A percentile compares a stretch with the other conserved stretches of the same genome.
Evolutionary conservation across 2,113 vertebrate species (phyloP).

Genomic region (Heterotis niloticus): DNA sequence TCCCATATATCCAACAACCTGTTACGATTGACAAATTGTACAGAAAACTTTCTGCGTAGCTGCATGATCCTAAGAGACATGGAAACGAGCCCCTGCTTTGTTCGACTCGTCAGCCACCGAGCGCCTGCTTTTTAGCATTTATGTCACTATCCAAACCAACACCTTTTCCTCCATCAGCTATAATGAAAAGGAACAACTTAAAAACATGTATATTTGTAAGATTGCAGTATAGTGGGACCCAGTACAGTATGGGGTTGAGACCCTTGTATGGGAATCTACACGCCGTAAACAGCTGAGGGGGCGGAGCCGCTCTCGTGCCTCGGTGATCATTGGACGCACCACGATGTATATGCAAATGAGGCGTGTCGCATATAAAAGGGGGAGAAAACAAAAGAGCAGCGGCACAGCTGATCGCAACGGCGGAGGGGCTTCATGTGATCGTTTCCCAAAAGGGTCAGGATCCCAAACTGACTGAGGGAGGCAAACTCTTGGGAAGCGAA

Average conservation of each 20-base stretch:
- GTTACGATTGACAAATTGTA: no score
- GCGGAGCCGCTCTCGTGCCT: not conserved
- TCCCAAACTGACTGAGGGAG: constrained; percentile 78
- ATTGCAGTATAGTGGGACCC: not conserved
- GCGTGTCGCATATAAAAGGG: constrained; percentile 29
- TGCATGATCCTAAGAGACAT: no score
- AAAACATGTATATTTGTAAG: not conserved
- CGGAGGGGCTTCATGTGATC: constrained; percentile 50
- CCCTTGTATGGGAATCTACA: no score
- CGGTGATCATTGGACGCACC: constrained; percentile 38
- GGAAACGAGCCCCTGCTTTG: no score
- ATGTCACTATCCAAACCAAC: no score
- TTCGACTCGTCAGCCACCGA: no score
- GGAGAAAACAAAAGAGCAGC: constrained; percentile 43
- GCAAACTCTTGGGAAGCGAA: constrained; percentile 82
- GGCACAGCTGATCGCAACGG: constrained; percentile 43
- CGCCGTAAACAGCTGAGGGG: constrained; percentile 8
- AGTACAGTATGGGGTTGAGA: no score
- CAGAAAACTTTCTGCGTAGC: no score
- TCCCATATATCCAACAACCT: no score
- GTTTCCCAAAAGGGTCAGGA: constrained; percentile 65
- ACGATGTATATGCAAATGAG: not conserved
- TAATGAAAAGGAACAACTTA: no score
- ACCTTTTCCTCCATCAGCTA: not conserved
- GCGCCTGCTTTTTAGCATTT: no score